Evolutionary conservation across 2,113 vertebrate species (phyloP).

Genomic region (Poeciliopsis turrubarensis): DNA sequence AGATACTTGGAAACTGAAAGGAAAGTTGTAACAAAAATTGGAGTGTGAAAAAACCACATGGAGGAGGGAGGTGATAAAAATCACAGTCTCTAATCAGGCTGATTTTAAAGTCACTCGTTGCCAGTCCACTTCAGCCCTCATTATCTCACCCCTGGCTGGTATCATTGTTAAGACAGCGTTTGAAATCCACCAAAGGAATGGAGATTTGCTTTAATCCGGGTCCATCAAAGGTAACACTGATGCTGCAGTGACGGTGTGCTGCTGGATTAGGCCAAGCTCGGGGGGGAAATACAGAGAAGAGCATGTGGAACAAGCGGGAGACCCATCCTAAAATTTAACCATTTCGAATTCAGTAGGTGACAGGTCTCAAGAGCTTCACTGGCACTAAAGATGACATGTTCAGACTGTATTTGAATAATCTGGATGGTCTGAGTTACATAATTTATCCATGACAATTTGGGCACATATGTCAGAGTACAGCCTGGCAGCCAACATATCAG

Average conservation of each 20-base stretch:
- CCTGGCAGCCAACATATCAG: constrained; percentile 69
- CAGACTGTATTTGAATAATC: constrained; percentile 82
- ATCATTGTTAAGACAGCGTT: constrained; percentile 88
- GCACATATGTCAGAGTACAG: constrained; percentile 74
- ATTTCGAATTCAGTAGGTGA: constrained; percentile 77
- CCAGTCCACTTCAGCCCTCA: constrained; percentile 85
- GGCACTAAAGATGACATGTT: constrained; percentile 76
- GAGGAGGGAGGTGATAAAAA: constrained; percentile 64
- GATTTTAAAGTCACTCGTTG: constrained; percentile 86
- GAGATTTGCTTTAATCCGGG: constrained; percentile 91
- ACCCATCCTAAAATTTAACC: constrained; percentile 69
- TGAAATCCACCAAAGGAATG: constrained; percentile 92
- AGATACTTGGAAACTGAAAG: constrained; percentile 49
- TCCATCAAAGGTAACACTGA: constrained; percentile 89
- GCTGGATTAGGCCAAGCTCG: constrained; percentile 74
- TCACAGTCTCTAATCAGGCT: constrained; percentile 84
- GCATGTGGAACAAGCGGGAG: constrained; percentile 34
- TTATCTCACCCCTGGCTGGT: constrained; percentile 88
- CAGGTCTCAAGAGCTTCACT: constrained; percentile 70
- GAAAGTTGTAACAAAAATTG: constrained; percentile 37
- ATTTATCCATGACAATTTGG: constrained; percentile 82
- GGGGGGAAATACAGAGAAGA: constrained; percentile 44
- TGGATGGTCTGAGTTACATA: constrained; percentile 81
- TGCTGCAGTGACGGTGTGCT: constrained; percentile 76
- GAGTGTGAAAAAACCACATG: constrained; percentile 22